Base-by-base conservation (phyloP, 2,113 vertebrate genomes). In the Paradoxurus hermaphroditus region DNA sequence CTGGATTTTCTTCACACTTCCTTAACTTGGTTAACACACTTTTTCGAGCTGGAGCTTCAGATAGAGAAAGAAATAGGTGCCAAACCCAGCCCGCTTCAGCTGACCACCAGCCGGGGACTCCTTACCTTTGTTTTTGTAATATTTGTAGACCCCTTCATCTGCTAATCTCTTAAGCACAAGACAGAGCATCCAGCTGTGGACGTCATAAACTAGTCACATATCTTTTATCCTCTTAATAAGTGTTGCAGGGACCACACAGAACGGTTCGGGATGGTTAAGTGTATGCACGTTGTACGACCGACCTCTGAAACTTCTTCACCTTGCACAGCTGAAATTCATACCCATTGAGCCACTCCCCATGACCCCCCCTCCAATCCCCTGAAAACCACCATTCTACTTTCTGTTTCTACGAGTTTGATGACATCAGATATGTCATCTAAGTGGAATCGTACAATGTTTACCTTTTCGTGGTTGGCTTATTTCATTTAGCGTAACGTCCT, bases 21-120 rank as follows among this genome's bases (percentile, higher is more conserved):
- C 16, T 31, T 63, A 62, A 87, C 7, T 81, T 78, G 12, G n/a
- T 81, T 36, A 79, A 46, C 25, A n/a, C 8, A 75, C 0, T 75
- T 92, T 85, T 44, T 44, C 59, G 89, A 91, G 67, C 16, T 75
- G 14, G n/a, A 77, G 53, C 79, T 81, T 39, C 21, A 91, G 68
- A 72, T 53, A 11, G 4, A 62, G 29, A 31, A 68, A 56, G 67
- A 81, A 51, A 67, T 27, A 51, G 36, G 36, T 81, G 23, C 7
- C 27, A 91, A 63, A 56, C 25, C 23, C 53, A 53, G 49, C 59
- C 70, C 21, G 18, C 7, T 39, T 75, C 67, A 59, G 34, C 29
- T 49, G 59, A 62, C n/a, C 27, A 15, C 31, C 29, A 49, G 8
- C 31, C 8, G 19, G 63, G 12, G 44, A 39, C 46, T 81, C 56